Conservation (phyloP, 2,888 invertebrate genomes). For the Polia nebulosa region DNA sequence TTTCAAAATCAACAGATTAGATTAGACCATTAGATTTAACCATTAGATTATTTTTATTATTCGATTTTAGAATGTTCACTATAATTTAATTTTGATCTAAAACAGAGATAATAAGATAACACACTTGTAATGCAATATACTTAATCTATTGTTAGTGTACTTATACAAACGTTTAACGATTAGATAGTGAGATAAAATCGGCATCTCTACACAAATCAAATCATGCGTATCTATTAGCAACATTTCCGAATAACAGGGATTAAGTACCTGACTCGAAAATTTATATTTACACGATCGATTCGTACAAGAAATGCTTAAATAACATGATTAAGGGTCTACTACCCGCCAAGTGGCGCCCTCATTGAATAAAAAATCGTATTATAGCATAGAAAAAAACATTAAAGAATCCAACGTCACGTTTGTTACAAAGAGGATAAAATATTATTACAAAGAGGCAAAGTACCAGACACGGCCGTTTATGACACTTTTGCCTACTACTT, state of each 20-base stretch:
- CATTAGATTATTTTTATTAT: conserved; percentile 19
- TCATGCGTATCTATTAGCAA: conserved; percentile 20
- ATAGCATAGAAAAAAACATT: too few species aligned
- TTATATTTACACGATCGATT: conserved; percentile 11
- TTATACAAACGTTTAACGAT: conserved; percentile 32
- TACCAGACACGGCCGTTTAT: too few species aligned
- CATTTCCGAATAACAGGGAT: conserved; percentile 1
- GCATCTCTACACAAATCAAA: conserved; percentile 37
- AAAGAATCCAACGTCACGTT: too few species aligned
- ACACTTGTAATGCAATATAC: conserved; percentile 48
- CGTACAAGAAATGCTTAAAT: background rate
- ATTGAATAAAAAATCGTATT: too few species aligned
- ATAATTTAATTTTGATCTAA: conserved; percentile 45
- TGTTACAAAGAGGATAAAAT: too few species aligned
- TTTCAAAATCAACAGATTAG: conserved; percentile 26
- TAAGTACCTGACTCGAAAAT: background rate
- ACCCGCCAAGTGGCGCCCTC: too few species aligned
- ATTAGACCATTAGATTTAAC: conserved; percentile 15
- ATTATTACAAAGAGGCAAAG: too few species aligned
- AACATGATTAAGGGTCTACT: too few species aligned
- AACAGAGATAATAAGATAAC: conserved; percentile 27
- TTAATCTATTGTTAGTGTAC: conserved; percentile 41
- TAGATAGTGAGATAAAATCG: conserved; percentile 35
- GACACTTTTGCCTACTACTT: too few species aligned
- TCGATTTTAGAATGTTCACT: conserved; percentile 26